Base-by-base conservation (phyloP, 2,888 invertebrate genomes). In the Microctonus brassicae region DNA sequence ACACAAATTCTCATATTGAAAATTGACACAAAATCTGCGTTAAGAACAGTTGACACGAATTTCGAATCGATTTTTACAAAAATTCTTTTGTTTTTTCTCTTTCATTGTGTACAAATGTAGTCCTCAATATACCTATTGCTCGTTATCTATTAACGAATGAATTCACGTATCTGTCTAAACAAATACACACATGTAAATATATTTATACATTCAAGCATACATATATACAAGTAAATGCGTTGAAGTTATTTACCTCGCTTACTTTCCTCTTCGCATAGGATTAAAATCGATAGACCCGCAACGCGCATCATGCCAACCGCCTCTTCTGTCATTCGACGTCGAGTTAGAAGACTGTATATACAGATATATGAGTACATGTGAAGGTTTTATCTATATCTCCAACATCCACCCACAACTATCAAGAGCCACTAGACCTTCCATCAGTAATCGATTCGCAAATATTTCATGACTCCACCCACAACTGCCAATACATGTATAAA, bases 401-500 rank as follows among this genome's bases (percentile, higher is more conserved):
- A 20, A 24, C 20, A 22, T 20, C 42, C 24, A 42, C 62, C 29
- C 29, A 29, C 29, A 5, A 29, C 29, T 7, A 34, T 24, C 39
- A 24, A 62, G 39, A 24, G 62, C 62, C 62, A 62, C 39, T 62
- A 22, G 39, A 39, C 17, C 62, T 22, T 42, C 62, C 39, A 60
- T 53, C 52, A 53, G 69, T 69, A 69, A 69, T 69, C 62, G 69
- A 69, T 69, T 62, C 60, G 55, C 69, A 62, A 69, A 69, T 69
- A 69, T 69, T 69, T 69, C 69, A 69, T 62, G 69, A 69, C 62
- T 55, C 55, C 36, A 55, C 62, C 62, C 53, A n/a, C 26, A 60
- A 58, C 52, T 7, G 7, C 9, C 17, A 7, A 47, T 47, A 17
- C 39, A 39, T 68, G 47, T 39, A 66, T 36, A 29, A 36, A 20